Evolutionary conservation across 1,140 invertebrate genomes (phyloP), one percentile per base, ranked within the genome.

Genomic region (Neodiprion fabricii): DNA sequence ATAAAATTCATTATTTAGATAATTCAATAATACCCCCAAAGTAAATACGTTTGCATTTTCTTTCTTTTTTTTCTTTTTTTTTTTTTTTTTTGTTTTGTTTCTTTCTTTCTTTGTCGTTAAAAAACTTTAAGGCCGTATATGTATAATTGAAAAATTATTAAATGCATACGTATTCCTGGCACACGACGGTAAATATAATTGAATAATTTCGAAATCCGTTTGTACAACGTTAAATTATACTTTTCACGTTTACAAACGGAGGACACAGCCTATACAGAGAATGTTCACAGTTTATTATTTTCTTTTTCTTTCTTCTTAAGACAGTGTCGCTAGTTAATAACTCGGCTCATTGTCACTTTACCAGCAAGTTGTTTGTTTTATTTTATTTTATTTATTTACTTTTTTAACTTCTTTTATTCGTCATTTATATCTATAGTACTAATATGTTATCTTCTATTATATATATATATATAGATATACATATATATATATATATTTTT

Each of bases 191-290:
- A 70, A 67, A 49, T 79, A 82, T 76, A 40, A 82, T 77, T 76
- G 61, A 75, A 81, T 74, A 81, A 82, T 82, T 82, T 82, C 75
- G 81, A 82, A 80, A 82, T 81, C 79, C 79, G 77, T 67, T 79
- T 81, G 77, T 69, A 4, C 40, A 10, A 47, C 72, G 73, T 79
- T 77, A 80, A 80, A 12, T 61, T 40, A 40, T 5, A 40, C 28
- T 40, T 40, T 40, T 61, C n/a, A 61, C 53, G 53, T 77, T 40
- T 40, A 81, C 80, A 81, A 83, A 84, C 78, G 78, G 78, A 79
- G 78, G 74, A 84, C 85, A 86, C 85, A 86, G 85, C 85, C 85
- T 84, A 74, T 79, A 83, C 82, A 85, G 85, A 86, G 85, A 86
- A 86, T 86, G 85, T 86, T 86, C 85, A 85, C 85, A 77, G 82